Percentiles rank a stretch among this genome's conserved stretches.
phyloP scores from a whole-genome alignment of 1,140 invertebrate genomes.

The Ephestia elutella region DNA sequence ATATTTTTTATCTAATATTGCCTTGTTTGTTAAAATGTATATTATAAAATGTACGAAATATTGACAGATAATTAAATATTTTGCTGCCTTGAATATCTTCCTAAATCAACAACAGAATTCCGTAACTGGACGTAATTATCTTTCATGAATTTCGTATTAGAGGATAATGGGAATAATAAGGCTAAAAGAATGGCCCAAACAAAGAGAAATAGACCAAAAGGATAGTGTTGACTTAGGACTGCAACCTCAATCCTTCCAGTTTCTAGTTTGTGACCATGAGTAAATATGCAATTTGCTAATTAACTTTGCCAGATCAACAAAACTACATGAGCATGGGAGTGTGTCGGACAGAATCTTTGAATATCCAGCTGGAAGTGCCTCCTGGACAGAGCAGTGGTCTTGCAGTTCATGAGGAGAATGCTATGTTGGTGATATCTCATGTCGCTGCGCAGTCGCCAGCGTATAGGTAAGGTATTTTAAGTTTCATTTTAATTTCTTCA shows the following conservation, averaged over 20 bases:
- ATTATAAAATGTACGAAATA: too few species aligned
- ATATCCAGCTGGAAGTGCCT: conserved; percentile 77
- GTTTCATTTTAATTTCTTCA: not conserved
- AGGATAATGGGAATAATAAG: not conserved
- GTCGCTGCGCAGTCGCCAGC: conserved; percentile 82
- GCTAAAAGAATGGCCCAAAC: conserved; percentile 1
- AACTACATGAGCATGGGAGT: conserved; percentile 72
- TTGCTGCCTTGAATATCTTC: too few species aligned
- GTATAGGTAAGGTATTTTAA: conserved; percentile 77
- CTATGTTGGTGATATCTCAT: conserved; percentile 76
- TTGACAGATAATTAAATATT: too few species aligned
- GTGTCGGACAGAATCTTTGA: conserved; percentile 80
- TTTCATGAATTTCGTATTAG: not conserved
- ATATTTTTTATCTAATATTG: too few species aligned
- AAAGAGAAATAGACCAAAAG: conserved; percentile 9
- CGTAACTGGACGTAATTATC: too few species aligned
- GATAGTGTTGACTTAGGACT: conserved; percentile 9
- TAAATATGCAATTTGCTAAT: conserved; percentile 15
- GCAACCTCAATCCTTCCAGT: conserved; percentile 6
- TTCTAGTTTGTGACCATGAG: conserved; percentile 10
- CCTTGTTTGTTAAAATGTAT: too few species aligned
- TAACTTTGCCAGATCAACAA: conserved; percentile 48
- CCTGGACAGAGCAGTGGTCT: conserved; percentile 69
- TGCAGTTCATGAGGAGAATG: conserved; percentile 63
- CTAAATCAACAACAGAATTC: too few species aligned